Conservation (phyloP, 2,113 vertebrate genomes). For the Nothocercus nigrocapillus region DNA sequence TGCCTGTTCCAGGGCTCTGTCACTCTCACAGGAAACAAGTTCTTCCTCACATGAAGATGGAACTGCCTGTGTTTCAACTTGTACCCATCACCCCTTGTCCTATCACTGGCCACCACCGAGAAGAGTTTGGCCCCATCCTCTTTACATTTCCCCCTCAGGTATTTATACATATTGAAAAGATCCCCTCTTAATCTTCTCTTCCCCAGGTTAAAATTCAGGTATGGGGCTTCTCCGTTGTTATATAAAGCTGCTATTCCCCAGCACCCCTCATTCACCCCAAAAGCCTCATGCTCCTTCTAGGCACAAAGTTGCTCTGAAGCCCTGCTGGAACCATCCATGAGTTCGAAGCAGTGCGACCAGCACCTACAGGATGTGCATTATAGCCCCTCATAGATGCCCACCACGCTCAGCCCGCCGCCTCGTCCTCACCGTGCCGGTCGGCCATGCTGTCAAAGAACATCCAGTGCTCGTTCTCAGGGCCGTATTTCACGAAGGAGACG, state of each 20-base stretch:
- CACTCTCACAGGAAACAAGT: too few relatives aligned
- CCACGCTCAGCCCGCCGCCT: neutral
- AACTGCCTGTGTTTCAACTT: too few relatives aligned
- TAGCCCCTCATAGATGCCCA: neutral
- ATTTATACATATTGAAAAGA: too few relatives aligned
- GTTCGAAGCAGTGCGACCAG: neutral
- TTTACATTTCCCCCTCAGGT: too few relatives aligned
- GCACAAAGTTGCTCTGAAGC: too few relatives aligned
- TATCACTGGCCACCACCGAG: too few relatives aligned
- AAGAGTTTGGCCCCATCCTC: too few relatives aligned
- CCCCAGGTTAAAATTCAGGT: rapidly evolving
- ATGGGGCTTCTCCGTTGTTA: neutral
- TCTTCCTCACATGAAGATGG: too few relatives aligned
- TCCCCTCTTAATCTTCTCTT: too few relatives aligned
- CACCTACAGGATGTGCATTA: rapidly evolving
- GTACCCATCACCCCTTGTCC: too few relatives aligned
- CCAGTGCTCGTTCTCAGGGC: conserved; percentile 81
- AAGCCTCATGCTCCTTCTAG: neutral
- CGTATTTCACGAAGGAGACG: conserved; percentile 89
- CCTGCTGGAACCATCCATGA: too few relatives aligned
- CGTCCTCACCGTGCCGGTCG: conserved; percentile 82
- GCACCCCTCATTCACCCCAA: neutral
- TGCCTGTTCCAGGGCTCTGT: too few relatives aligned
- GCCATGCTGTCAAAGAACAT: conserved; percentile 96
- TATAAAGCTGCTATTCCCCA: neutral